Evolutionary conservation across 1,140 invertebrate genomes (phyloP).

Genomic region (Rhopalosiphum padi): DNA sequence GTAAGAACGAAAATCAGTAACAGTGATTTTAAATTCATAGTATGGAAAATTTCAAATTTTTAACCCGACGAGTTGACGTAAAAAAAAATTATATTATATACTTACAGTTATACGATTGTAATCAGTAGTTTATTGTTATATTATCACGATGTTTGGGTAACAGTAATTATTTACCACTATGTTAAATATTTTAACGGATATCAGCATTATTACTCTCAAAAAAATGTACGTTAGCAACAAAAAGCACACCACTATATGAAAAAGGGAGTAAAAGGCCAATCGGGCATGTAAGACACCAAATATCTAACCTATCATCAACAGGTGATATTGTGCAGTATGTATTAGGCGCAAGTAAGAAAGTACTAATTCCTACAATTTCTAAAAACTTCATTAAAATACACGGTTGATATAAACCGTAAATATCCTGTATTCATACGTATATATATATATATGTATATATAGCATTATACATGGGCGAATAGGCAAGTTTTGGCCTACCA

Average conservation of each 20-base stretch:
- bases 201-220: background rate
- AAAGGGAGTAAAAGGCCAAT: background rate
- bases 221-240: background rate
- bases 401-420: background rate
- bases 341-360: background rate
- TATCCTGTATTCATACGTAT: background rate
- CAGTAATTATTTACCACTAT: background rate
- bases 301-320: background rate
- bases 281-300: background rate
- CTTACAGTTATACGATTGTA: too few species aligned
- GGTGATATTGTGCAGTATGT: too few species aligned
- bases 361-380: background rate
- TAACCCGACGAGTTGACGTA: too few species aligned
- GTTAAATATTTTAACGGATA: background rate
- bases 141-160: too few species aligned
- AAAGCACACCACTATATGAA: background rate
- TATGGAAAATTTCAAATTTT: too few species aligned
- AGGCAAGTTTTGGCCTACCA: too few species aligned
- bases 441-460: too few species aligned
- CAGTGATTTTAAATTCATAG: background rate
- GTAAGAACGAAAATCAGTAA: constrained; percentile 64
- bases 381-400: background rate
- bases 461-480: too few species aligned
- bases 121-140: too few species aligned
- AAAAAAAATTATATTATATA: too few species aligned